Base-by-base conservation (phyloP, 2,113 vertebrate genomes). In the Nothoprocta perdicaria region DNA sequence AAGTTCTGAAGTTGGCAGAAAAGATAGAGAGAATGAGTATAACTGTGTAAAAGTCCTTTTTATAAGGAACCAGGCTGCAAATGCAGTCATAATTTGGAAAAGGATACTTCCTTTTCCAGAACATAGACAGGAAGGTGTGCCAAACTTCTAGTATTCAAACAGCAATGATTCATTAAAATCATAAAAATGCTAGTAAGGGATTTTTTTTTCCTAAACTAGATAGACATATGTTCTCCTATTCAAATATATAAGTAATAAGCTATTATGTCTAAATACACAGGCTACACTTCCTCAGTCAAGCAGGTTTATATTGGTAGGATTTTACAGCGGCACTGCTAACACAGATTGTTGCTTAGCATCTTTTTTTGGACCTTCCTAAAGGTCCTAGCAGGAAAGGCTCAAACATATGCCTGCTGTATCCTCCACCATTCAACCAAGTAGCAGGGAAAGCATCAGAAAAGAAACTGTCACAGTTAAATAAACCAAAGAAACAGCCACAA, bases 51-150 rank as follows among this genome's bases (percentile, higher is more conserved):
- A 89, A 91, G 76, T n/a, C 3, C 10, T 63, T 90, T 94, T 43
- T 55, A 55, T 43, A 92, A 89, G 72, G 89, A 95, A 86, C 8
- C 29, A 91, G 76, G 46, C 23, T 85, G 67, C 80, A 96, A 63
- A 72, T 75, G 61, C 67, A 71, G 82, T 72, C 65, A 55, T 85
- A 33, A 95, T 77, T 88, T 91, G 93, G 88, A 89, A 92, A 89
- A 83, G 61, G 35, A 88, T 76, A 86, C 57, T 89, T 95, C 41
- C 76, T 86, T 94, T 90, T 89, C 85, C 84, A 81, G 43, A 95
- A 96, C 68, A 73, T 80, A 71, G 71, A 41, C 6, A 0, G 76
- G 5, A 55, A 4, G 38, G 50, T 1, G 11, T 83, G 93, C 76
- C 88, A 94, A 65, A 84, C 71, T 78, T 67, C 27, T 58, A 69